Base-by-base conservation (phyloP, 1,140 invertebrate species). In the Ostrea edulis region DNA sequence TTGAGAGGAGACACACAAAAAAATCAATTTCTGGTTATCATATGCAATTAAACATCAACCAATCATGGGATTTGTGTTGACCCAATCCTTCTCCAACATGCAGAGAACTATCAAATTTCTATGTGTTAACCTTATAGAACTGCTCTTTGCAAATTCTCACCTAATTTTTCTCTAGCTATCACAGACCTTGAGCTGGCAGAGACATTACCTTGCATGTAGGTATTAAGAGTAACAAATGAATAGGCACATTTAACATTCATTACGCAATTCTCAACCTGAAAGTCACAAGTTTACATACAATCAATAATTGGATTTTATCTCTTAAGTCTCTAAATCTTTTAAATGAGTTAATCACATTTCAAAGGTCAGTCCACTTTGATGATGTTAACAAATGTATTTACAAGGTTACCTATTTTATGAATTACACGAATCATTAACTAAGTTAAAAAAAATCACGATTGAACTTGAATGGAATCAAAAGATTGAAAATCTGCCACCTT, bases 1-100 rank as follows among this genome's bases (percentile, higher is more conserved):
- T 77, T 77, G 29, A 29, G 68, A 77, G 14, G 68, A 25, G 25
- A 77, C 68, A 77, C 22, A 9, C n/a, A n/a, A n/a, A n/a, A 77
- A 77, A 77, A 77, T 77, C 68, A 77, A 77, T 77, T 77, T 29
- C 25, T 29, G 68, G 68, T 77, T 77, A 77, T 77, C 68, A 77
- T 12, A 77, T 14, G 25, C 68, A 77, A 77, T 77, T 77, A 77
- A 77, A 77, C 68, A 77, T 29, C 29, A 12, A 29, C 22, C 25
- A 17, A 29, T 77, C 68, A 29, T 14, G 29, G 11, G 68, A 77
- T 12, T 29, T n/a, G n/a, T 29, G 68, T 77, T 77, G 25, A 77
- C 22, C 68, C 25, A 35, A 77, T 77, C 25, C 29, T 35, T 77
- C 68, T 35, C 68, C 68, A 77, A 77, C 68, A 77, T 77, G 68